Base-by-base conservation (phyloP, 1,140 invertebrate species). In the Venustaconcha ellipsiformis region DNA sequence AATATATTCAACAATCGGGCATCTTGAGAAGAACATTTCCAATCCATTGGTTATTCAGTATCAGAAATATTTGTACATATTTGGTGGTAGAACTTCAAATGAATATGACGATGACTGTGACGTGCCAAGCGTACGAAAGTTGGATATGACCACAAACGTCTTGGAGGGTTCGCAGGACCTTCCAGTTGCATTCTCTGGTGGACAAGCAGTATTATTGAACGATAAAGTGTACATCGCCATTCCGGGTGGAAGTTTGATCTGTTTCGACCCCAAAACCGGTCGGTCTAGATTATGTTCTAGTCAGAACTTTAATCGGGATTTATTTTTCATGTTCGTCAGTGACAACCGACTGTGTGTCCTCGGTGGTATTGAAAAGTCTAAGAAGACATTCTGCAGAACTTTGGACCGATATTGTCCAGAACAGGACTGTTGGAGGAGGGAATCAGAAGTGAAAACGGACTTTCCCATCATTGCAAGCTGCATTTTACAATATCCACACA, bases 211-310 rank as follows among this genome's bases (percentile, higher is more conserved):
- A 57, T 67, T 75, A 48, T 60, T 75, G n/a, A 64, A 70, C 17
- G 62, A 75, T 60, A 57, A 60, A 55, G 66, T 75, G 14, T 75
- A 69, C 67, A 57, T 69, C 56, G 67, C 67, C n/a, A 75, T 58
- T 55, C 63, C 69, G 15, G 17, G 70, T 30, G 73, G 73, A 69
- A 57, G 70, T 58, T 65, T 75, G 73, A 75, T 75, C 67, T 69
- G 64, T 15, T 75, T 68, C 26, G 26, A 69, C 18, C 67, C 67
- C 55, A 48, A 62, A n/a, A 55, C 57, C 30, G 73, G 66, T 57
- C 67, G 70, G 69, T 75, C 73, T 69, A 37, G 57, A 57, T 26
- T 69, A 17, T 75, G 73, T 64, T 60, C 73, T 26, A 57, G 70
- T 18, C 73, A 75, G 26, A 67, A 67, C 14, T 75, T 65, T 23